These are phyloP conservation scores for Rhagonycha fulva DNA, from an alignment of 2,888 invertebrate genomes.

Conservation along the genomic window DNA sequence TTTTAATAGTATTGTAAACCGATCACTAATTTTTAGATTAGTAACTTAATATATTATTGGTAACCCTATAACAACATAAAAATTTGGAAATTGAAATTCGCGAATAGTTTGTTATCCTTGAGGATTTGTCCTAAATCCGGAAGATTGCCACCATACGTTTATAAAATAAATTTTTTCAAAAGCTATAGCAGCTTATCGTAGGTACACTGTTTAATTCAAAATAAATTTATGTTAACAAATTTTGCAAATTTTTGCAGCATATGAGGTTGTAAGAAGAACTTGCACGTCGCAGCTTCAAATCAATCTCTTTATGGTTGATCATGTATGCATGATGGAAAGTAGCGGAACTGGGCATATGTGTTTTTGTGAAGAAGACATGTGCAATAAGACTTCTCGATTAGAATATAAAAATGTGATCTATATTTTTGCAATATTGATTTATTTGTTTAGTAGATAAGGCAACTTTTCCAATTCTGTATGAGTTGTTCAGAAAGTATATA, in stretches of 20 bases:
- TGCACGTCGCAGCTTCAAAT: conserved; percentile 93
- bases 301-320: conserved; percentile 96
- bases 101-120: too few species aligned
- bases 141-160: too few species aligned
- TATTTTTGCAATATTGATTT: conserved; percentile 1
- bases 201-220: background rate
- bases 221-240: too few species aligned
- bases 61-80: too few species aligned
- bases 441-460: background rate
- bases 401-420: conserved; percentile 40
- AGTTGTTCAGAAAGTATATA: background rate
- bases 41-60: too few species aligned
- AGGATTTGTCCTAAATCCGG: too few species aligned
- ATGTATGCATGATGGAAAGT: conserved; percentile 99
- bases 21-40: too few species aligned
- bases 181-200: too few species aligned
- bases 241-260: conserved; percentile 66
- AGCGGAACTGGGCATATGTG: conserved; percentile 98
- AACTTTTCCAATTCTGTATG: background rate
- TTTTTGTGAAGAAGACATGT: conserved; percentile 97
- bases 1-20: too few species aligned
- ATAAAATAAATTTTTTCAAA: too few species aligned
- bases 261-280: conserved; percentile 88
- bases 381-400: conserved; percentile 66
- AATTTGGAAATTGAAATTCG: too few species aligned